Conservation (phyloP, 2,113 vertebrate genomes). For the Vulpes ferrilata region DNA sequence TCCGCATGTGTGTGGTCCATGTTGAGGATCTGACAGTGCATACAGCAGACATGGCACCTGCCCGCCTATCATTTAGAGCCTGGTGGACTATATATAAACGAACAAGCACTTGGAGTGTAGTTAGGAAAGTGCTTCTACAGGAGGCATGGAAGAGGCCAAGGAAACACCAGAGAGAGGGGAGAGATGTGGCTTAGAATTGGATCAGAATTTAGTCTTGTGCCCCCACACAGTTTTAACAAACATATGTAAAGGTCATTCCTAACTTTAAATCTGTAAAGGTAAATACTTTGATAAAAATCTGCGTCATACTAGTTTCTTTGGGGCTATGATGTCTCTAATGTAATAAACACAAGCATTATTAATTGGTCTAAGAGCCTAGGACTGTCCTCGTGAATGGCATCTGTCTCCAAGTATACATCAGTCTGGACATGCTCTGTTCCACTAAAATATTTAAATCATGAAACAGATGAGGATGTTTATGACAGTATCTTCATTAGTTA, state of each 20-base stretch:
- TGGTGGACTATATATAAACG: neutral
- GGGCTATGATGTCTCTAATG: neutral
- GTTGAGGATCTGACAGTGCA: neutral
- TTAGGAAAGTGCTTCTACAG: neutral
- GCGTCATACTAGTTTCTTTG: neutral
- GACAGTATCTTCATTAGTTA: neutral
- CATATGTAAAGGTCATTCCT: conserved; percentile 22
- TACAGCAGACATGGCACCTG: neutral
- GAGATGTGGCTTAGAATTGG: neutral
- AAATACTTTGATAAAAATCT: neutral
- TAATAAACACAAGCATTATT: neutral
- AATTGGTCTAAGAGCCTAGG: neutral
- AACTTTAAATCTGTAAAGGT: conserved; percentile 23
- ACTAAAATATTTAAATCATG: neutral
- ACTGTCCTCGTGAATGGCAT: neutral
- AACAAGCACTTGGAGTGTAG: neutral
- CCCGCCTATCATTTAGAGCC: neutral
- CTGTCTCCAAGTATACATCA: neutral
- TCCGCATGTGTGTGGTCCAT: neutral
- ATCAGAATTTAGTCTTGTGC: neutral
- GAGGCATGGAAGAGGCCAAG: neutral
- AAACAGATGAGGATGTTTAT: neutral
- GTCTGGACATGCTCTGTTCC: neutral
- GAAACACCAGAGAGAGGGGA: neutral
- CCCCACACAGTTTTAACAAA: neutral